Evolutionary conservation across 1,140 invertebrate species (phyloP).

Genomic region (Whitmania pigra): DNA sequence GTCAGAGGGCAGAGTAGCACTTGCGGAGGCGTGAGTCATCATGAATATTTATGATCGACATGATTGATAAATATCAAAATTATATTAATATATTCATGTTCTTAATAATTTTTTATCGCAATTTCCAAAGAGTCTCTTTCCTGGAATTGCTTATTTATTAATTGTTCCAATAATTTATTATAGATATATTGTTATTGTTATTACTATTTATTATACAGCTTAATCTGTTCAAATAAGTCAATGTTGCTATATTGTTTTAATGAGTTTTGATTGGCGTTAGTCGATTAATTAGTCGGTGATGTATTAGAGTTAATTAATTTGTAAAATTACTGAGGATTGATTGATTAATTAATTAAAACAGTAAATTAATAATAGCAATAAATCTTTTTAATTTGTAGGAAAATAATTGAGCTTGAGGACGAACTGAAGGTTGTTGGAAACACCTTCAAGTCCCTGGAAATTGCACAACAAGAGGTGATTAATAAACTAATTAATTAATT

Average conservation of each 20-base stretch:
- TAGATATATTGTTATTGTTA: no score
- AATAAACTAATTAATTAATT: background rate
- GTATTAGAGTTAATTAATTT: no score
- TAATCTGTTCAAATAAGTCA: no score
- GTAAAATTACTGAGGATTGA: no score
- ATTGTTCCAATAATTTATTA: no score
- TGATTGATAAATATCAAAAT: no score
- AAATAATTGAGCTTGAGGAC: constrained; percentile 99
- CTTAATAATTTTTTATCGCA: background rate
- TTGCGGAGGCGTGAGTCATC: constrained; percentile 68
- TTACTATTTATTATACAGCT: no score
- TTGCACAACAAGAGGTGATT: constrained; percentile 15
- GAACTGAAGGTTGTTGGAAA: constrained; percentile 98
- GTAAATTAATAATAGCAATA: background rate
- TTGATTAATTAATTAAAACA: no score
- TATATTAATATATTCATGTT: background rate
- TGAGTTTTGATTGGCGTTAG: no score
- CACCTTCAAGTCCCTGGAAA: constrained; percentile 80
- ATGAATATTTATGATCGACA: no score
- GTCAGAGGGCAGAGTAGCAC: constrained; percentile 80
- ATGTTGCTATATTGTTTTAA: no score
- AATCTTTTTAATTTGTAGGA: constrained; percentile 53
- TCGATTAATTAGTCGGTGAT: no score
- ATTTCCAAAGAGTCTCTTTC: background rate
- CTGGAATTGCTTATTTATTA: background rate